These are phyloP conservation scores for Drosophila trapezifrons DNA, from an alignment of 1,140 invertebrate species.

Conservation along the genomic window DNA sequence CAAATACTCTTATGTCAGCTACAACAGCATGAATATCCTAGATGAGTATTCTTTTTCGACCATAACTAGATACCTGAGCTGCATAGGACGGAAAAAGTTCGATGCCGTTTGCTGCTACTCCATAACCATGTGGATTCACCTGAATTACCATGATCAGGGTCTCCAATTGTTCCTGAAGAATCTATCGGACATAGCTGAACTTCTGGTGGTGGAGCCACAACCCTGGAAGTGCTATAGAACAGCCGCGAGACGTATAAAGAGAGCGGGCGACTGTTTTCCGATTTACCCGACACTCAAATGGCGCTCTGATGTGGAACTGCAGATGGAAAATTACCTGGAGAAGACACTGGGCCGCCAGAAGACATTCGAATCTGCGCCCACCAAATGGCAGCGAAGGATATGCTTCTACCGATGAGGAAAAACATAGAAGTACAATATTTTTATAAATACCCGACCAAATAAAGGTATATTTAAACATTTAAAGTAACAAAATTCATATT, in stretches of 20 bases:
- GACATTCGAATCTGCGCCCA: slow-evolving; percentile 86
- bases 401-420: slow-evolving; percentile 68
- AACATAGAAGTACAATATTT: too few relatives aligned
- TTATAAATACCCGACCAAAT: too few relatives aligned
- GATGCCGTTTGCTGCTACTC: slow-evolving; percentile 91
- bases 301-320: slow-evolving; percentile 86
- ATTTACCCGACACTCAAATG: slow-evolving; percentile 86
- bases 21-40: slow-evolving; percentile 87
- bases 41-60: slow-evolving; percentile 74
- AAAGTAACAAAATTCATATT: slow-evolving; percentile 11
- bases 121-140: slow-evolving; percentile 94
- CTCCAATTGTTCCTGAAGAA: slow-evolving; percentile 86
- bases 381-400: slow-evolving; percentile 89
- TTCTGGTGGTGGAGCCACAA: slow-evolving; percentile 91
- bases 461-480: background rate
- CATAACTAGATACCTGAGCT: slow-evolving; percentile 84
- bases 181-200: slow-evolving; percentile 85
- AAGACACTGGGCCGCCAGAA: slow-evolving; percentile 85
- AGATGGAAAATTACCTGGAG: slow-evolving; percentile 87
- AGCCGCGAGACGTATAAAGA: slow-evolving; percentile 89
- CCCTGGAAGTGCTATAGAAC: slow-evolving; percentile 92
- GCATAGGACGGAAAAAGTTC: slow-evolving; percentile 85
- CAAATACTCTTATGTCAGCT: slow-evolving; percentile 85
- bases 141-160: slow-evolving; percentile 91
- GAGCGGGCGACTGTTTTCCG: slow-evolving; percentile 86